Percentiles rank a stretch among this genome's conserved stretches.
These are phyloP conservation scores for Falco peregrinus DNA, from an alignment of 2,797 vertebrate species.

Conservation along the genomic window DNA sequence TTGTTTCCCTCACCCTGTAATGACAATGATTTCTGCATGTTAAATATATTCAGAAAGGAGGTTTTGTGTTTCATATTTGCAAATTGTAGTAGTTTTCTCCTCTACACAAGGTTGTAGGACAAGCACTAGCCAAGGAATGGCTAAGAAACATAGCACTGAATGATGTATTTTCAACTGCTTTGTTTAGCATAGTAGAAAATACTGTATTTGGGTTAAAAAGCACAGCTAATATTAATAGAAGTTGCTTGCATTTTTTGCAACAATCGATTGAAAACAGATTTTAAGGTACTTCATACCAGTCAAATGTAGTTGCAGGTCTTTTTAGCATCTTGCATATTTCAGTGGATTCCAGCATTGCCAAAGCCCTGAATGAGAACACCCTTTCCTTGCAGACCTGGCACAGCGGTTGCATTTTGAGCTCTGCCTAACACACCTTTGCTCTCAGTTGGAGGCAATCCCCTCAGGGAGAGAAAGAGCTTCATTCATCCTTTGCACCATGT, in stretches of 20 bases:
- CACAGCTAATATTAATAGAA: neutral
- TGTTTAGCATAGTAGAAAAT: neutral
- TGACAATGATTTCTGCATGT: neutral
- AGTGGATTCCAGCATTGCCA: neutral
- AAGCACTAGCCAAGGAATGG: neutral
- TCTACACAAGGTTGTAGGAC: neutral
- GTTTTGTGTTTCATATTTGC: neutral
- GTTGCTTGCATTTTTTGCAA: neutral
- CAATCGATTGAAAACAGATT: neutral
- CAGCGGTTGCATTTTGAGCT: neutral
- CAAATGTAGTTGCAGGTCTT: neutral
- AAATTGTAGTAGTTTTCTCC: neutral
- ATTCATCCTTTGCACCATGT: neutral
- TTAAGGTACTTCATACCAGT: neutral
- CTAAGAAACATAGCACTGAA: neutral
- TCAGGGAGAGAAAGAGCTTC: neutral
- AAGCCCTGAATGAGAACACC: neutral
- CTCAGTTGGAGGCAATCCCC: neutral
- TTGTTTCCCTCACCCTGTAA: constrained; percentile 6
- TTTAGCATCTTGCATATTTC: neutral
- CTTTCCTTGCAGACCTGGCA: neutral
- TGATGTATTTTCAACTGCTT: neutral
- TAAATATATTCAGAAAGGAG: neutral
- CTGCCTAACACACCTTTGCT: neutral
- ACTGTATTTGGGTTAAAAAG: neutral